A percentile compares a stretch with the other conserved stretches of the same genome.
Evolutionary conservation across 2,113 vertebrate genomes (phyloP).

Genomic region (Vireo altiloquus): DNA sequence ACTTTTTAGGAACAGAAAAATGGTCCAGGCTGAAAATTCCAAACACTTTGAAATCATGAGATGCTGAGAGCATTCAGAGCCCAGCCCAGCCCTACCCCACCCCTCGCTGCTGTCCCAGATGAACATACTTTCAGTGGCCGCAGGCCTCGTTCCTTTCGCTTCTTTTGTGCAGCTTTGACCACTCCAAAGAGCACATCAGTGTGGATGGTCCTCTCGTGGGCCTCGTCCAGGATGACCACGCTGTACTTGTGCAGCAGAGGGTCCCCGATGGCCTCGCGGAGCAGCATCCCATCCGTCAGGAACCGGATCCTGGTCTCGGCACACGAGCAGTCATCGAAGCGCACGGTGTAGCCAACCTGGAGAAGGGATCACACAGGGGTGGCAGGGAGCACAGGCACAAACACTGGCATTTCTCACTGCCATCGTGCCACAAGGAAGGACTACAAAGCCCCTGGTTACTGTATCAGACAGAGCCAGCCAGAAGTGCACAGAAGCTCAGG

Average conservation of each 20-base stretch:
- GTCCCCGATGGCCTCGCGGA: constrained; percentile 91
- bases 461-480: neutral
- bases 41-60: neutral
- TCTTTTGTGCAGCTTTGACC: constrained; percentile 87
- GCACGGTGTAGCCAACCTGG: constrained; percentile 93
- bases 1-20: neutral
- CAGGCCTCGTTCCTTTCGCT: constrained; percentile 82
- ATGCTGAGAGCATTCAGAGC: neutral
- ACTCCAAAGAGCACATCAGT: constrained; percentile 95
- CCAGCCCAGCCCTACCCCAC: neutral
- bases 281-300: constrained; percentile 94
- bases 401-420: neutral
- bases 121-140: constrained; percentile 80
- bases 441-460: neutral
- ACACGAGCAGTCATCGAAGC: constrained; percentile 91
- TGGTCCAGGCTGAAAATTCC: neutral
- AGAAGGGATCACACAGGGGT: neutral
- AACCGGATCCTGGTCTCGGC: constrained; percentile 88
- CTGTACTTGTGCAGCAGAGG: constrained; percentile 87
- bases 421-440: neutral
- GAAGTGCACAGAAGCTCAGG: too few species aligned
- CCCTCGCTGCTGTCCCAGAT: accelerated
- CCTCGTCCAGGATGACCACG: constrained; percentile 90
- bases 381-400: neutral
- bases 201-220: constrained; percentile 92